These are phyloP conservation scores for Cyphotilapia sp. DNA, from an alignment of 2,113 vertebrate genomes.

Conservation along the genomic window DNA sequence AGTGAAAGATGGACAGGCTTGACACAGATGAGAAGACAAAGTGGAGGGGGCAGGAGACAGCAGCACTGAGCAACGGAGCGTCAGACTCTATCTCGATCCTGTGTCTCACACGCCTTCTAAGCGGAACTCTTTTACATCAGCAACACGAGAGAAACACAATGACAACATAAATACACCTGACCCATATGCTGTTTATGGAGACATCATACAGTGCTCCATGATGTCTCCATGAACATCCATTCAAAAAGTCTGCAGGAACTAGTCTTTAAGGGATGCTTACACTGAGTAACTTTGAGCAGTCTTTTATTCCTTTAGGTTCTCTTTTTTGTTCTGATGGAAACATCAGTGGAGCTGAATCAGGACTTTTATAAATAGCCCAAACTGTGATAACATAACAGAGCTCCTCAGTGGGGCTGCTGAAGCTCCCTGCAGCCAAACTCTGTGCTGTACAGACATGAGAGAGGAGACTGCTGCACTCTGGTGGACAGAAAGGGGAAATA, in stretches of 20 bases:
- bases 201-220: background rate
- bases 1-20: background rate
- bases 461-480: constrained; percentile 47
- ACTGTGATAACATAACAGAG: constrained; percentile 41
- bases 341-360: constrained; percentile 52
- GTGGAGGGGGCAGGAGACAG: background rate
- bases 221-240: background rate
- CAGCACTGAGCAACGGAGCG: background rate
- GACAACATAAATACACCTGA: background rate
- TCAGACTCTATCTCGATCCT: background rate
- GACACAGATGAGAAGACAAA: background rate
- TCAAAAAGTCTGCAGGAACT: background rate
- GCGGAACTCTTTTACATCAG: background rate
- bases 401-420: constrained; percentile 20
- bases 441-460: background rate
- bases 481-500: background rate
- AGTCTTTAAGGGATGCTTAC: background rate
- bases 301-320: constrained; percentile 5
- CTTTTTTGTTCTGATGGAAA: constrained; percentile 19
- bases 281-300: background rate
- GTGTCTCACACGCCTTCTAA: background rate
- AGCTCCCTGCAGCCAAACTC: constrained; percentile 14
- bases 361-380: constrained; percentile 57
- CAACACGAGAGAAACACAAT: background rate
- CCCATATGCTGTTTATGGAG: background rate